A percentile compares a stretch with the other conserved stretches of the same genome.
These are phyloP conservation scores for Polydrusus cervinus DNA, from an alignment of 2,888 invertebrate genomes.

Conservation along the genomic window DNA sequence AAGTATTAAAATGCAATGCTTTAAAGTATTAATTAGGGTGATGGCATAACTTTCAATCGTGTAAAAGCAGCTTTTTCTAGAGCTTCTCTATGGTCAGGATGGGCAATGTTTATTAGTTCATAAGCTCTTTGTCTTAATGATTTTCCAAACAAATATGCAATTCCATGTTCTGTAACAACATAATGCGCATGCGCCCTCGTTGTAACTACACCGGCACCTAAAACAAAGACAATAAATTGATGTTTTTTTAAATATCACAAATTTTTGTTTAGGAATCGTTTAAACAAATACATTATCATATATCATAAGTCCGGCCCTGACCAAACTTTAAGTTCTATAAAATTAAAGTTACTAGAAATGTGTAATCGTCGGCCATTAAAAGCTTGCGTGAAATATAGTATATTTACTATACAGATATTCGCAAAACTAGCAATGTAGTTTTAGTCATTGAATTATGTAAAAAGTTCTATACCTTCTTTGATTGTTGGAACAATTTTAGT, in stretches of 20 bases:
- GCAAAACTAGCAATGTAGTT: too few species aligned
- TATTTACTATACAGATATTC: too few species aligned
- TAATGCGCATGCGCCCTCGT: constrained; percentile 94
- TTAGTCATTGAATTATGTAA: too few species aligned
- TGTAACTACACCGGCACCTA: constrained; percentile 92
- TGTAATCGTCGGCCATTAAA: too few species aligned
- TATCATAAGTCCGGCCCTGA: too few species aligned
- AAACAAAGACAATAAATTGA: constrained; percentile 16
- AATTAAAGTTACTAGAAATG: too few species aligned
- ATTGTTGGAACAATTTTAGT: constrained; percentile 89
- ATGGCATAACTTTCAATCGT: constrained; percentile 85
- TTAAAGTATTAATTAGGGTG: constrained; percentile 57
- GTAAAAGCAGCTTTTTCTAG: constrained; percentile 93
- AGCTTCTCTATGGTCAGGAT: constrained; percentile 88
- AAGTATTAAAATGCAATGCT: too few species aligned
- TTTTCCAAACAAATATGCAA: constrained; percentile 92
- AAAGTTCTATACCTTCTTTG: constrained; percentile 78
- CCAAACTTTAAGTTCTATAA: too few species aligned
- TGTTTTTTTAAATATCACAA: too few species aligned
- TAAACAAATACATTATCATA: too few species aligned
- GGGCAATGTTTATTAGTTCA: constrained; percentile 90
- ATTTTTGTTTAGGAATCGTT: too few species aligned
- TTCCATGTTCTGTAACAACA: constrained; percentile 93
- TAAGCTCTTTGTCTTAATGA: constrained; percentile 91
- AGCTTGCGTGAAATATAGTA: too few species aligned